A percentile compares a stretch with the other conserved stretches of the same genome.
Evolutionary conservation across 2,888 invertebrate species (phyloP).

Genomic region (Rugalucina vietnamica): DNA sequence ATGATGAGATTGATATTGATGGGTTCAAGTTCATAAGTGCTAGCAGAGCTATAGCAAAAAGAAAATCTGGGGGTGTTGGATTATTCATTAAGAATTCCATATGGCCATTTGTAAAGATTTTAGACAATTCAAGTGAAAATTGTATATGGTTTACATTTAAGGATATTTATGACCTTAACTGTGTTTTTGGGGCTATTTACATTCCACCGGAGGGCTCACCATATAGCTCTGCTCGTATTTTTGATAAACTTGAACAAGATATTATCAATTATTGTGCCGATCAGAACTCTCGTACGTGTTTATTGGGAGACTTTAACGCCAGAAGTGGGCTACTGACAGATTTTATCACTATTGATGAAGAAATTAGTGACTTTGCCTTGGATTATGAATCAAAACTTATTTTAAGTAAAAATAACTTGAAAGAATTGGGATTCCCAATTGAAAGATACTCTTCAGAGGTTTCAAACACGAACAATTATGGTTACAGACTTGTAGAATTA

Average conservation of each 20-base stretch:
- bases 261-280: neutral
- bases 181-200: slow-evolving; percentile 10
- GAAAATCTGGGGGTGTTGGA: slow-evolving; percentile 9
- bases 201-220: slow-evolving; percentile 1
- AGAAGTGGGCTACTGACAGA: neutral
- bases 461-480: neutral
- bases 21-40: slow-evolving; percentile 3
- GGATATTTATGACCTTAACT: neutral
- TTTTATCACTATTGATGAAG: slow-evolving; percentile 2
- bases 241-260: slow-evolving; percentile 2
- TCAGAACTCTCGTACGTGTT: neutral
- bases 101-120: neutral
- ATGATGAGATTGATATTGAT: neutral
- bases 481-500: neutral
- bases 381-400: slow-evolving; percentile 2
- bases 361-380: neutral
- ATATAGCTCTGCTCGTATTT: slow-evolving; percentile 8
- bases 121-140: slow-evolving; percentile 6
- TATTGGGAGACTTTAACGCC: slow-evolving; percentile 1
- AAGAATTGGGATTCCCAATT: neutral
- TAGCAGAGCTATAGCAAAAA: neutral
- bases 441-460: neutral
- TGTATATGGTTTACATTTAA: slow-evolving; percentile 10
- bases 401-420: slow-evolving; percentile 2
- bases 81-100: neutral